Conservation (phyloP, 1,140 invertebrate species). For the Saccostrea cuccullata region DNA sequence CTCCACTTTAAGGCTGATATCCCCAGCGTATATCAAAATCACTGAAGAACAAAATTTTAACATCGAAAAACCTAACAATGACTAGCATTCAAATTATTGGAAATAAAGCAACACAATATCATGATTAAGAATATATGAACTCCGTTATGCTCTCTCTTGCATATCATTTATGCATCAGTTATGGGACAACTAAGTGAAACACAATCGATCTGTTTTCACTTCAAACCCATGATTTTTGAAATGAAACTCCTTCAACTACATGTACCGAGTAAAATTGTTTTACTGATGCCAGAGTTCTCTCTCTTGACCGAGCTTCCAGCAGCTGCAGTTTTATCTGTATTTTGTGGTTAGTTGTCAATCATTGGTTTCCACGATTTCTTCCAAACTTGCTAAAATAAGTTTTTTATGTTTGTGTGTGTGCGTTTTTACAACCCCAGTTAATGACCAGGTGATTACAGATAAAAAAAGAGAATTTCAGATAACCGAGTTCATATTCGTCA, state of each 20-base stretch:
- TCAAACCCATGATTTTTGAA: not conserved
- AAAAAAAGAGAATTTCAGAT: not conserved
- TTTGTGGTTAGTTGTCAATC: not conserved
- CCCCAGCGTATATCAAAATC: not conserved
- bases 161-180: no score
- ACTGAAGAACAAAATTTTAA: not conserved
- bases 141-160: no score
- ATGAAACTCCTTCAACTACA: not conserved
- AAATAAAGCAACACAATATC: not conserved
- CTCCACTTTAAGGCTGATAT: not conserved
- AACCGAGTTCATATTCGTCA: not conserved
- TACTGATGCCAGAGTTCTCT: not conserved
- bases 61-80: not conserved
- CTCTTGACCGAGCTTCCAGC: not conserved
- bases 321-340: not conserved
- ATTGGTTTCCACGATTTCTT: not conserved
- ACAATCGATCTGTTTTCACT: no score
- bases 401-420: not conserved
- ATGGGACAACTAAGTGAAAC: no score
- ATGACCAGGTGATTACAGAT: not conserved
- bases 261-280: not conserved
- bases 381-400: not conserved
- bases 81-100: not conserved
- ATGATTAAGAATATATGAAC: not conserved
- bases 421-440: not conserved